Evolutionary conservation across 2,113 vertebrate genomes (phyloP).

Genomic region (Turnix velox): DNA sequence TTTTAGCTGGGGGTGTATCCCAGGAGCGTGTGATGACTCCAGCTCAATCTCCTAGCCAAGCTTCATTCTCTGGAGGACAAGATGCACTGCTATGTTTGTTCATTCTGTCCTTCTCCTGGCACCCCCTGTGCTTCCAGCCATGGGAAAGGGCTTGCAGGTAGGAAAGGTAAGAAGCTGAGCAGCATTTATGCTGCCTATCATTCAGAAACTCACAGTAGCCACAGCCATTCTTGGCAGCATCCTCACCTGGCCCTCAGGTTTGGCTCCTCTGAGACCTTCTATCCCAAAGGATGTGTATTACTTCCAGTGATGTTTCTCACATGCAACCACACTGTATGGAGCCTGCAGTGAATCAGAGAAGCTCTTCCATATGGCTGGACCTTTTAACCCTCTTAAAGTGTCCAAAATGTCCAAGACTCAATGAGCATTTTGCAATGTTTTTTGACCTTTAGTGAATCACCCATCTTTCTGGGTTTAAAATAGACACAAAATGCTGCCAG

Average conservation of each 20-base stretch:
- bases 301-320: not conserved
- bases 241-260: not conserved
- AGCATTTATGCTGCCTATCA: not conserved
- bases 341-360: rapidly evolving
- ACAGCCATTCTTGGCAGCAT: not conserved
- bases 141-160: not conserved
- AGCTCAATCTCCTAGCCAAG: not conserved
- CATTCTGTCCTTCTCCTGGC: not conserved
- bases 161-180: not conserved
- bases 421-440: rapidly evolving
- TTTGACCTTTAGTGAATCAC: not conserved
- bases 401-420: not conserved
- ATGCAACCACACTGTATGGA: not conserved
- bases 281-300: not conserved
- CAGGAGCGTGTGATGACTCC: not conserved
- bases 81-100: not conserved
- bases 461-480: not conserved
- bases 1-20: not conserved
- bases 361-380: not conserved
- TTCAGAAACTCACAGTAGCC: not conserved
- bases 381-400: not conserved
- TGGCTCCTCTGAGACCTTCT: not conserved
- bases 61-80: not conserved
- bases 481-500: not conserved
- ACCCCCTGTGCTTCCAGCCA: not conserved